phyloP scores from a whole-genome alignment of 2,113 vertebrate species.

The Oceanodroma tethys region DNA sequence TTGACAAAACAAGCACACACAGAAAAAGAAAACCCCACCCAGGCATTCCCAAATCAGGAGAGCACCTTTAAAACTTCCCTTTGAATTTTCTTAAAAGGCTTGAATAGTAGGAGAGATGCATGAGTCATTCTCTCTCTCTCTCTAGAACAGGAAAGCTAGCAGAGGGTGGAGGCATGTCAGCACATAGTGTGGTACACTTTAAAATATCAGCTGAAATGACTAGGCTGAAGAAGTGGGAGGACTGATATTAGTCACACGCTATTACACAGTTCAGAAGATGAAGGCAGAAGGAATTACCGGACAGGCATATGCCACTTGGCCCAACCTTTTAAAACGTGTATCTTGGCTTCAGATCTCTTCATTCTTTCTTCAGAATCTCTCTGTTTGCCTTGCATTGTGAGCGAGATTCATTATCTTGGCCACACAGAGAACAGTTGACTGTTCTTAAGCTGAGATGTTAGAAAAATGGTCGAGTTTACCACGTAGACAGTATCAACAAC shows the following conservation, averaged over 20 bases:
- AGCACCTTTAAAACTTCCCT: slow-evolving; percentile 58
- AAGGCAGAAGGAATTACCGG: slow-evolving; percentile 50
- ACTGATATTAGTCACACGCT: slow-evolving; percentile 68
- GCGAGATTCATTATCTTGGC: background rate
- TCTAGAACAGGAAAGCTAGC: slow-evolving; percentile 68
- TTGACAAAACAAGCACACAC: slow-evolving; percentile 19
- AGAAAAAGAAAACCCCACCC: slow-evolving; percentile 50
- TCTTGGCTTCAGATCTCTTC: background rate
- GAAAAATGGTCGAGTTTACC: background rate
- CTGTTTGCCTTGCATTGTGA: background rate
- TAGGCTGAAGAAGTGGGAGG: slow-evolving; percentile 67
- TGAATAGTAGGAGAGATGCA: slow-evolving; percentile 45
- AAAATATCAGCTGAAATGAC: slow-evolving; percentile 70
- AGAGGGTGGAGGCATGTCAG: slow-evolving; percentile 63
- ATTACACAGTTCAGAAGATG: slow-evolving; percentile 42
- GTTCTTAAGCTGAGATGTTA: background rate
- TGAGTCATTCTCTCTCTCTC: slow-evolving; percentile 64
- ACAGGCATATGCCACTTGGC: slow-evolving; percentile 25
- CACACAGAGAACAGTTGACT: background rate
- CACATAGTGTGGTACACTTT: slow-evolving; percentile 55
- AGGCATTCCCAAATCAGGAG: slow-evolving; percentile 61
- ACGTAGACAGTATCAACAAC: background rate
- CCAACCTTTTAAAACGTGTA: background rate
- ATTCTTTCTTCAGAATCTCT: background rate
- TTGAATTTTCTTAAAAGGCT: slow-evolving; percentile 52